Evolutionary conservation across 2,797 vertebrate species (phyloP).

Genomic region (Martes flavigula): DNA sequence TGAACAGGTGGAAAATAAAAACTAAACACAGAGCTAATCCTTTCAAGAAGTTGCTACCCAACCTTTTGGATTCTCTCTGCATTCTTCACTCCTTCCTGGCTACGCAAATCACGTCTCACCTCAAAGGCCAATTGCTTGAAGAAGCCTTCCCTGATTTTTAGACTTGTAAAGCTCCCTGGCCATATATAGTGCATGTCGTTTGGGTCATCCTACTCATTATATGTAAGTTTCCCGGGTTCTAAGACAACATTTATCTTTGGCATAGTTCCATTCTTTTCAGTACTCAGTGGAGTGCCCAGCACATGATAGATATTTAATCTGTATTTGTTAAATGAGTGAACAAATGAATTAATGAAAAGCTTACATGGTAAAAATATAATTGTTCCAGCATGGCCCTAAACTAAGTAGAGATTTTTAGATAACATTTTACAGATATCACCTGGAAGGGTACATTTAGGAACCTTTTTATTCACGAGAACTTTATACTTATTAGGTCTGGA

Average conservation of each 20-base stretch:
- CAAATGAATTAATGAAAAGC: neutral
- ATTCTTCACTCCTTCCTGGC: neutral
- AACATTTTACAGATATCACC: neutral
- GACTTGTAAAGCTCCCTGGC: neutral
- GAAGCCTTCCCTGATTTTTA: neutral
- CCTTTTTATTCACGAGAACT: neutral
- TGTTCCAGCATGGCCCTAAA: neutral
- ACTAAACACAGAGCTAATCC: neutral
- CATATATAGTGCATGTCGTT: fast-evolving
- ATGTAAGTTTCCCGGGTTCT: neutral
- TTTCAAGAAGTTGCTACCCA: neutral
- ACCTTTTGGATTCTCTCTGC: neutral
- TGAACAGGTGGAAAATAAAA: conserved; percentile 21
- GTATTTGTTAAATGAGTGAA: neutral
- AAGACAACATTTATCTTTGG: neutral
- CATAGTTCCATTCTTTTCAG: neutral
- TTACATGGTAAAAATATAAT: neutral
- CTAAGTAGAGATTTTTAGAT: neutral
- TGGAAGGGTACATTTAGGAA: neutral
- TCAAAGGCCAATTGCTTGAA: neutral
- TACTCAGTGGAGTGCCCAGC: neutral
- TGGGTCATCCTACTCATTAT: neutral
- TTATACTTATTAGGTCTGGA: neutral
- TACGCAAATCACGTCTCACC: neutral
- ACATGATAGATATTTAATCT: neutral